Evolutionary conservation across 2,888 invertebrate genomes (phyloP), one percentile per base, ranked within the genome.

Genomic region (Bruchidius siliquastri): DNA sequence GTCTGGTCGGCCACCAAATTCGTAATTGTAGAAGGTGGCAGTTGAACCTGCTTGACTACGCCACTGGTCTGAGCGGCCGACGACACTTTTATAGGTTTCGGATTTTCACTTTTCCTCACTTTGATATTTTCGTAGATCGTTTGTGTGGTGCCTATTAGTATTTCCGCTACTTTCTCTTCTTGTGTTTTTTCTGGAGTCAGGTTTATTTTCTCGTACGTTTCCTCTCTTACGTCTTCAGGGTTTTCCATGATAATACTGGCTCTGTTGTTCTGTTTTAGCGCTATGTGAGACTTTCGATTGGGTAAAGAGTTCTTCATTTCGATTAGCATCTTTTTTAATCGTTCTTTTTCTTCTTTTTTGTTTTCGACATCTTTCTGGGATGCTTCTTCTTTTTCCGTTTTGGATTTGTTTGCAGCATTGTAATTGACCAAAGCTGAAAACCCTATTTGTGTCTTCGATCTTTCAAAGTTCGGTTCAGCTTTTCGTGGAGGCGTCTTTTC

Each of bases 241-340:
- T 82, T 84, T 79, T 86, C 85, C 68, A 84, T 79, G 74, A 85
- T 85, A 67, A 85, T 80, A 76, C 86, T 86, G 6, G 82, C 80
- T 67, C 84, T 79, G 74, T 79, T 82, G 75, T 81, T 83, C 75
- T 83, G 81, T 78, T 85, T 81, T 76, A 79, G 77, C 71, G 78
- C 69, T 30, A 82, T 80, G 73, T 83, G 87, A 49, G 86, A 85
- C 78, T 89, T 89, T 22, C 88, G 83, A 79, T 90, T 88, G 0
- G 92, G 92, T 75, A 93, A 85, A 18, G 93, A 93, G 84, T 93
- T 90, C 85, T 93, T 93, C 91, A 93, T 93, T 87, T 93, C 93
- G 81, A 92, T 93, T 76, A 93, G 84, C 90, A 93, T 92, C 85
- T 92, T 91, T 83, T 91, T 91, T 30, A 93, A 85, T 82, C 89